Evolutionary conservation across 2,113 vertebrate genomes (phyloP), one percentile per base, ranked within the genome.

Genomic region (Mystacornis crossleyi): DNA sequence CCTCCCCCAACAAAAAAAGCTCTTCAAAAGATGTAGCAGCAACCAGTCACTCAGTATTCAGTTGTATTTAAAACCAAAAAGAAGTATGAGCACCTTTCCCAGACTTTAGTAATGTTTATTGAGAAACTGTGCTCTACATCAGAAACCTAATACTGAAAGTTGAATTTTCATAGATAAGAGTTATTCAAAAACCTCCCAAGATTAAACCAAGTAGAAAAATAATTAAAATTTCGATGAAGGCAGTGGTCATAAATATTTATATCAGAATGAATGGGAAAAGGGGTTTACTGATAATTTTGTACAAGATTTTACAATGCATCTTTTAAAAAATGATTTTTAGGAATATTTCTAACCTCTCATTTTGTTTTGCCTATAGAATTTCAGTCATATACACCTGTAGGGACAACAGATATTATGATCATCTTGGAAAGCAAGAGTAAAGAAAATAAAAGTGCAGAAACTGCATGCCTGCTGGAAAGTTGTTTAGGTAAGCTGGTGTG

Each of bases 1-100:
- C 33, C 18, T 90, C 20, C 4, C 4, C 9, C 18, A 34, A 9
- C 8, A 65, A 28, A 87, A 38, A 74, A 66, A 74, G 16, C 20
- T 54, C 15, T 87, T 64, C 17, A 45, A 60, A 90, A 64, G 34
- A 51, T 45, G 25, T 2, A 74, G 60, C 40, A 71, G 57, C 51
- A 61, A 51, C 33, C 0, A 0, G 24, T 73, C 54, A 57, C 25
- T 51, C 36, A 21, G 23, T 43, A 53, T 40, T 64, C 3, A 36
- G 54, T 84, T 55, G 18, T 70, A 48, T 19, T 58, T 84, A 73
- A 84, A 93, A 21, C 18, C 4, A 25, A 53, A 57, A 81, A 45
- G 24, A 81, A 79, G 54, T 82, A 38, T 8, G 42, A 79, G 19
- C 50, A 53, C 15, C 9, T 72, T 79, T 84, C 45, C 55, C 70